Percentiles rank a stretch among this genome's conserved stretches.
These are phyloP conservation scores for Cacatua alba DNA, from an alignment of 2,113 vertebrate genomes.

Conservation along the genomic window DNA sequence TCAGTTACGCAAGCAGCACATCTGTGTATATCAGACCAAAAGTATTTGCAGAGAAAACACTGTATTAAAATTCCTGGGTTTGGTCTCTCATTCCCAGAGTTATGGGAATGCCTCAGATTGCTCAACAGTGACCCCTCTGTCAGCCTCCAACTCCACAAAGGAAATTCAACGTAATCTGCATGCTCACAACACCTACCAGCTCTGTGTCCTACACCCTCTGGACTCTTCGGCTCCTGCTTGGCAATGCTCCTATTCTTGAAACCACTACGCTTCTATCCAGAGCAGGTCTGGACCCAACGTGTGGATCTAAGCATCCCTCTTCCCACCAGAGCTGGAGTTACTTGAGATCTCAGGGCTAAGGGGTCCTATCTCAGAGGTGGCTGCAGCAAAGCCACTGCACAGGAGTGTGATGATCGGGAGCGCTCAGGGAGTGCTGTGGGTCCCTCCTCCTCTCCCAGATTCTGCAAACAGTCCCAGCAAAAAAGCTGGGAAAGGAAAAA, in stretches of 20 bases:
- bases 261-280: neutral
- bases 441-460: neutral
- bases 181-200: neutral
- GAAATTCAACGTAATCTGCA: neutral
- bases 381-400: neutral
- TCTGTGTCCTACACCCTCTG: neutral
- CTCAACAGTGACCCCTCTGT: slow-evolving; percentile 50
- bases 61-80: slow-evolving; percentile 56
- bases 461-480: neutral
- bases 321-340: neutral
- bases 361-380: neutral
- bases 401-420: neutral
- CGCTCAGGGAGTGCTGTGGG: neutral
- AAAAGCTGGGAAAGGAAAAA: neutral
- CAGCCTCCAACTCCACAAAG: neutral
- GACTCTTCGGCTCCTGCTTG: neutral
- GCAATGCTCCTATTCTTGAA: neutral
- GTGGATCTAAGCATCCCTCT: neutral
- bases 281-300: neutral
- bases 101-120: slow-evolving; percentile 20
- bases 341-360: neutral
- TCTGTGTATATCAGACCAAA: slow-evolving; percentile 55
- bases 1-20: slow-evolving; percentile 54
- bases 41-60: slow-evolving; percentile 60
- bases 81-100: slow-evolving; percentile 40